phyloP scores from a whole-genome alignment of 2,113 vertebrate species.

The Malaclemys terrapin region DNA sequence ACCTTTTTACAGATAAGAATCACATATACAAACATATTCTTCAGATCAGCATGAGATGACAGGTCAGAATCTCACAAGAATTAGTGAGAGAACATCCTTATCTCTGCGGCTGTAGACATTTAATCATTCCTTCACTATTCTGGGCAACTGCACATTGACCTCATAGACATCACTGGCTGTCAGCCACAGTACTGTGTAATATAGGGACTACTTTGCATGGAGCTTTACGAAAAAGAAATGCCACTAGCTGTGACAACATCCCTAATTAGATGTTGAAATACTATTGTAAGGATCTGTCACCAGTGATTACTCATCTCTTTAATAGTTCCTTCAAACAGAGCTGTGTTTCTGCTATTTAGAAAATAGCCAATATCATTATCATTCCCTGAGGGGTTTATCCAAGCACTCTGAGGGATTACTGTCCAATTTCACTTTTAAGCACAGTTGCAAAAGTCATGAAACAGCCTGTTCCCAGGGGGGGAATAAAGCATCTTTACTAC shows the following conservation, averaged over 20 bases:
- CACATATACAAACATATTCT: background rate
- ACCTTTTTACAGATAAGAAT: constrained; percentile 33
- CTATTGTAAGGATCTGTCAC: constrained; percentile 69
- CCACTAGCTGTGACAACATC: constrained; percentile 64
- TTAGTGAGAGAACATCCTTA: constrained; percentile 53
- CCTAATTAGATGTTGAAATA: constrained; percentile 75
- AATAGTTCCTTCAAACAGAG: constrained; percentile 59
- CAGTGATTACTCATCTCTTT: constrained; percentile 65
- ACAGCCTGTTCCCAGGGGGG: constrained; percentile 32
- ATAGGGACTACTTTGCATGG: constrained; percentile 40
- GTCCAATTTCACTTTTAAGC: constrained; percentile 58
- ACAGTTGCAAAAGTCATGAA: constrained; percentile 51
- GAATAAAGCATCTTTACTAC: constrained; percentile 42
- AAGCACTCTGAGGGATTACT: constrained; percentile 59
- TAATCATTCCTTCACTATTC: constrained; percentile 66
- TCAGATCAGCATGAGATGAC: constrained; percentile 23
- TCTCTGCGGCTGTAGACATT: constrained; percentile 26
- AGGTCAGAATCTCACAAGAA: constrained; percentile 55
- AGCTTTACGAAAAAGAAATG: constrained; percentile 32
- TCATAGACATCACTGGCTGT: constrained; percentile 48
- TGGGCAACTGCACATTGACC: constrained; percentile 61
- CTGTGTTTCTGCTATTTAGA: constrained; percentile 67
- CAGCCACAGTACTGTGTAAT: background rate
- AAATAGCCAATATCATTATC: constrained; percentile 64
- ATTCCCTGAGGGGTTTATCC: constrained; percentile 54